Percentiles rank a stretch among this genome's conserved stretches.
phyloP scores from a whole-genome alignment of 2,797 vertebrate species.

The Botia kubotai region DNA sequence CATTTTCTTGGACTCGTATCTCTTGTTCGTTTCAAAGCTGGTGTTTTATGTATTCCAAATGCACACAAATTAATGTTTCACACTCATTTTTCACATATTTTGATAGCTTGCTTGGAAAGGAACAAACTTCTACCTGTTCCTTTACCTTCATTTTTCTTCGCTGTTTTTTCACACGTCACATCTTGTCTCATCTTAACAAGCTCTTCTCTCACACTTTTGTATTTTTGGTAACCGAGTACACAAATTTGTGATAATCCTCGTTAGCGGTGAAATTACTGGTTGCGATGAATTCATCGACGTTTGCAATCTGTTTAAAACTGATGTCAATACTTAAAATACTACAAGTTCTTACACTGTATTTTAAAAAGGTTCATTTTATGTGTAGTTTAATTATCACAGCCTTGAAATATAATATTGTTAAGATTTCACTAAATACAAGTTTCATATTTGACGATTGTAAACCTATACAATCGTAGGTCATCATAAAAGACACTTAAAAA shows the following conservation, averaged over 20 bases:
- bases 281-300: background rate
- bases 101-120: background rate
- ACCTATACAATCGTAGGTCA: too few relatives aligned
- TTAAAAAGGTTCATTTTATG: background rate
- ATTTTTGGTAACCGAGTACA: background rate
- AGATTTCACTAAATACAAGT: too few relatives aligned
- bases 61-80: background rate
- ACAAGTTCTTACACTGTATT: too few relatives aligned
- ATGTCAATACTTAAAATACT: too few relatives aligned
- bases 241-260: background rate
- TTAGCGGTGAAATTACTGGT: too few relatives aligned
- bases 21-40: background rate
- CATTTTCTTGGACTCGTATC: background rate
- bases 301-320: background rate
- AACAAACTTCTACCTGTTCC: background rate
- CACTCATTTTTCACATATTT: background rate
- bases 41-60: background rate
- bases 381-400: too few relatives aligned
- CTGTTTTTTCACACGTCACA: background rate
- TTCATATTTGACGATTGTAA: too few relatives aligned
- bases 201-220: background rate
- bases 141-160: background rate
- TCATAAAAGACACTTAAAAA: too few relatives aligned
- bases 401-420: too few relatives aligned
- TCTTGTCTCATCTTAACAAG: background rate